These are phyloP conservation scores for Eurypyga helias DNA, from an alignment of 2,113 vertebrate species.

Conservation along the genomic window DNA sequence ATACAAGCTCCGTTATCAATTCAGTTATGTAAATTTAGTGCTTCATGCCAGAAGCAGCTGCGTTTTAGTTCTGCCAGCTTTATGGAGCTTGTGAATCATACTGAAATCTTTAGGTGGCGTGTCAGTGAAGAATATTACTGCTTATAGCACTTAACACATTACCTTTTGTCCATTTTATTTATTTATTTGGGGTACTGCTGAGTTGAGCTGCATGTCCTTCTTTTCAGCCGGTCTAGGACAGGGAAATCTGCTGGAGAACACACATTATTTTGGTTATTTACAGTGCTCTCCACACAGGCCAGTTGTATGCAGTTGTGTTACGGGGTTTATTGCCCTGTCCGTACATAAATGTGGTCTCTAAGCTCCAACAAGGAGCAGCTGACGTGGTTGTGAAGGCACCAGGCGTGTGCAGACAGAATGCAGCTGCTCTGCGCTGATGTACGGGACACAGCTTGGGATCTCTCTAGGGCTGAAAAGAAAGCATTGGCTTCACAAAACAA, in stretches of 20 bases:
- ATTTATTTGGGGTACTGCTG: conserved; percentile 20
- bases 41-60: neutral
- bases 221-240: neutral
- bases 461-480: neutral
- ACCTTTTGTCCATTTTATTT: conserved; percentile 20
- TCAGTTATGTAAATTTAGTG: neutral
- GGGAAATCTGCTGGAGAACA: neutral
- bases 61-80: conserved; percentile 22
- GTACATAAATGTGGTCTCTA: neutral
- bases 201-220: neutral
- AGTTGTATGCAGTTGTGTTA: neutral
- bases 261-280: neutral
- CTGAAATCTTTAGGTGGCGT: conserved; percentile 4
- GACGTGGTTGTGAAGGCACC: neutral
- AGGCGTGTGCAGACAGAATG: neutral
- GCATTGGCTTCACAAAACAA: neutral
- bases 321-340: neutral
- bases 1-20: neutral
- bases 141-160: neutral
- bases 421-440: neutral
- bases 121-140: conserved; percentile 4
- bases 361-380: neutral
- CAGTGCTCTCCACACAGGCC: neutral
- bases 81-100: conserved; percentile 43
- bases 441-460: neutral